Base-by-base conservation (phyloP, 92 coral and sea anemone genomes). In the Palythoa grandis region DNA sequence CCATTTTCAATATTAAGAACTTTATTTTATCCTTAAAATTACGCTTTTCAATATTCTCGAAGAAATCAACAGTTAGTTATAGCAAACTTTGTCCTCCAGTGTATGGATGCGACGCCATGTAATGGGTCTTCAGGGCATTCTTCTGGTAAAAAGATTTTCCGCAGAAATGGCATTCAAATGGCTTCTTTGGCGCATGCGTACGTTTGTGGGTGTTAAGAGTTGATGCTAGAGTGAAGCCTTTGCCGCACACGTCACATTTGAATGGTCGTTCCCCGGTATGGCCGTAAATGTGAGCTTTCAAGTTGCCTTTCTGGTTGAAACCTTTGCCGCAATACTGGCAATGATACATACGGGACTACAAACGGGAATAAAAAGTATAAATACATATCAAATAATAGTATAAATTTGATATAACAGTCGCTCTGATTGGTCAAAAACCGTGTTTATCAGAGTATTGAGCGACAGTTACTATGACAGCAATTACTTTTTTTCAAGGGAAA, bases 181-280 rank as follows among this genome's bases (percentile, higher is more conserved):
- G 99, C 79, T 94, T 97, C 87, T 93, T 95, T 15, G 92, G 85
- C 80, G 98, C 99, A 39, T 97, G 99, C 38, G 99, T 97, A 56
- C 99, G 87, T 39, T 94, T 88, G 87, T 97, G 99, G 2, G 99
- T 97, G 93, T 97, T 97, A 20, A 97, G 92, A 5, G 99, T 97
- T 19, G 99, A 97, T 1, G 98, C 95, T 48, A 96, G 77, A 9
- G 99, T 96, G 73, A 96, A 96, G 0, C 99, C 99, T 69, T 96
- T 96, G 29, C 89, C 95, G 54, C 98, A 96, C 20, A 94, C 86
- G 52, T 93, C 94, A 63, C 99, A 97, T 87, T 92, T 94, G 74
- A 91, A 97, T 11, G 99, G 99, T 16, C 99, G 89, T 66, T 97
- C 95, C 14, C 99, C 99, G n/a, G 99, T 97, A 53, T 97, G 99